phyloP scores from a whole-genome alignment of 2,797 vertebrate genomes.

The Psittacula echo region DNA sequence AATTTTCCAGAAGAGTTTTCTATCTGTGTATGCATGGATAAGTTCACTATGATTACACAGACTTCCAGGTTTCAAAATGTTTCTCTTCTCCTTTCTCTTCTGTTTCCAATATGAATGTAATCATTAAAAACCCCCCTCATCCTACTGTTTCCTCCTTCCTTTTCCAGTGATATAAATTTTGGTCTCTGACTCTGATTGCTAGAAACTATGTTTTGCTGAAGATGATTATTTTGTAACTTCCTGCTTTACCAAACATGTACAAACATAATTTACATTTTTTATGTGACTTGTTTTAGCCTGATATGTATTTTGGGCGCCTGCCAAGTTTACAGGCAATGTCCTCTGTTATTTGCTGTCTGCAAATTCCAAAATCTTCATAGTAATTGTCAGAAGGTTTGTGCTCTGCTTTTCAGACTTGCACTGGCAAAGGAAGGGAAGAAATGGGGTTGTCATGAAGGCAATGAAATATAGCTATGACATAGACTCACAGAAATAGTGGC shows the following conservation, averaged over 20 bases:
- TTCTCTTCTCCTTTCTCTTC: not conserved
- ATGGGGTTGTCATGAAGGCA: not conserved
- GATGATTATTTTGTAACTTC: not conserved
- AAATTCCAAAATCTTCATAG: not conserved
- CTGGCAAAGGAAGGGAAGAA: not conserved
- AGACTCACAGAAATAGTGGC: not conserved
- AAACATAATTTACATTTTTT: not conserved
- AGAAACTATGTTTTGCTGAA: not conserved
- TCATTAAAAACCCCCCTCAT: not conserved
- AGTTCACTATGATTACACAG: not conserved
- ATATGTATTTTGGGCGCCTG: not conserved
- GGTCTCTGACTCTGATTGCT: not conserved
- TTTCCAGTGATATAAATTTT: not conserved
- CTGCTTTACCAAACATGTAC: not conserved
- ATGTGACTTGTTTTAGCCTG: not conserved
- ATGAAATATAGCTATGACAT: not conserved
- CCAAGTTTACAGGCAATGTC: not conserved
- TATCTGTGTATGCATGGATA: not conserved
- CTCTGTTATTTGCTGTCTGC: not conserved
- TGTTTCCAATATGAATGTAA: not conserved
- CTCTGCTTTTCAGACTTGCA: fast-evolving
- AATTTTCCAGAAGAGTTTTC: not conserved
- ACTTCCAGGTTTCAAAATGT: not conserved
- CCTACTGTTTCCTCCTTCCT: not conserved
- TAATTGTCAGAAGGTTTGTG: not conserved